Evolutionary conservation across 2,113 vertebrate species (phyloP).

Genomic region (Zosterops borbonicus): DNA sequence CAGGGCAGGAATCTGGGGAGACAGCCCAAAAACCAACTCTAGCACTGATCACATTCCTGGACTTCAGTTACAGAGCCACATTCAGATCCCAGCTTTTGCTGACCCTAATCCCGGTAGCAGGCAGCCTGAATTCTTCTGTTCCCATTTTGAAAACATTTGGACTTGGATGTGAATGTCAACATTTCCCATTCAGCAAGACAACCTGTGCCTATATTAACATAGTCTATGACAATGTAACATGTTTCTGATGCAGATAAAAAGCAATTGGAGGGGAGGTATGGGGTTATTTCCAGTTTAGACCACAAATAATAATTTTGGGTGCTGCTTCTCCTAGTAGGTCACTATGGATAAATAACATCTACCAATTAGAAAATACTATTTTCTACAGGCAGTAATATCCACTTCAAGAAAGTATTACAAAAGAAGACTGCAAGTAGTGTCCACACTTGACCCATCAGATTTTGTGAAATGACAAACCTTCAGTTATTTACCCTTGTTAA

Average conservation of each 20-base stretch:
- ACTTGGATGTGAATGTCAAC: neutral
- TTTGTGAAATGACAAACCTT: neutral
- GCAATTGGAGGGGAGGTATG: neutral
- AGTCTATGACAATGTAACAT: neutral
- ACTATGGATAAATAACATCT: neutral
- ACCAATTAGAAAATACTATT: neutral
- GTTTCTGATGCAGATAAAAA: neutral
- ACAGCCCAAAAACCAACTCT: neutral
- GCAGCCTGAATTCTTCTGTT: neutral
- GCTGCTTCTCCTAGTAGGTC: neutral
- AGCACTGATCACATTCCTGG: fast-evolving
- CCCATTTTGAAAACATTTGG: neutral
- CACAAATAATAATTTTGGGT: neutral
- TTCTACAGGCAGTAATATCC: neutral
- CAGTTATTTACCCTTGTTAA: neutral
- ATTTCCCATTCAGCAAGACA: neutral
- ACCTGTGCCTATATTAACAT: neutral
- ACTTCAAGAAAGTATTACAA: neutral
- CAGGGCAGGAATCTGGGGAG: neutral
- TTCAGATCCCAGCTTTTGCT: neutral
- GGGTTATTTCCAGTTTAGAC: neutral
- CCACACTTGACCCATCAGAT: neutral
- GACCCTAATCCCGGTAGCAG: neutral
- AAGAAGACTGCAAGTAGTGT: neutral
- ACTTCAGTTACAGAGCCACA: neutral